Conservation (phyloP, 2,797 vertebrate genomes). For the Poecilia picta region DNA sequence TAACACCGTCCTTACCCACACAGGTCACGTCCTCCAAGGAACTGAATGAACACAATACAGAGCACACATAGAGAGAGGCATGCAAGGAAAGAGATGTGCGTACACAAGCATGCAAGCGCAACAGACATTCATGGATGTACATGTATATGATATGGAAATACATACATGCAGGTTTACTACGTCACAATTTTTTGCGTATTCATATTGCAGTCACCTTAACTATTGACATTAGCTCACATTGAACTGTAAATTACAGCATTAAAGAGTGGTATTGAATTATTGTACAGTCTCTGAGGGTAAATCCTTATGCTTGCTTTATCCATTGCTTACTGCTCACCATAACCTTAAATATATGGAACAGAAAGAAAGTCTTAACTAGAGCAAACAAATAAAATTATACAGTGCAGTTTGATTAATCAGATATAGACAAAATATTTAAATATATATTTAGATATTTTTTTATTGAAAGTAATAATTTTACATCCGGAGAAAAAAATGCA, state of each 20-base stretch:
- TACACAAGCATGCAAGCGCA: constrained; percentile 20
- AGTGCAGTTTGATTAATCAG: background rate
- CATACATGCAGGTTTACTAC: background rate
- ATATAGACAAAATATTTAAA: background rate
- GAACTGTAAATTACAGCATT: background rate
- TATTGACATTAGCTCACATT: background rate
- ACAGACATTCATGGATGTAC: constrained; percentile 33
- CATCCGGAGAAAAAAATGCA: background rate
- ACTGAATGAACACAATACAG: constrained; percentile 64
- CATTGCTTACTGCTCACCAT: background rate
- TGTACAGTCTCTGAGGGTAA: background rate
- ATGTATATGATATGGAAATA: constrained; percentile 17
- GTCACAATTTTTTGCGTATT: background rate
- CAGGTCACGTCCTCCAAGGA: constrained; percentile 88
- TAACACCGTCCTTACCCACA: constrained; percentile 82
- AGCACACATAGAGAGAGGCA: constrained; percentile 28
- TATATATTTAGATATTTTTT: background rate
- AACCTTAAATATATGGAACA: background rate
- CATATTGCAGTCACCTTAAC: background rate
- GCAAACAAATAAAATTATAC: constrained; percentile 21
- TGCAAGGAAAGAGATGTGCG: constrained; percentile 29
- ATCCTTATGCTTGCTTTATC: background rate
- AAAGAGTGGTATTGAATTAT: background rate
- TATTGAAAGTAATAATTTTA: background rate
- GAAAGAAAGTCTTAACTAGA: background rate